Percentiles rank a stretch among this genome's conserved stretches.
Conservation (phyloP, 1,140 invertebrate genomes). For the Drosophila orena region DNA sequence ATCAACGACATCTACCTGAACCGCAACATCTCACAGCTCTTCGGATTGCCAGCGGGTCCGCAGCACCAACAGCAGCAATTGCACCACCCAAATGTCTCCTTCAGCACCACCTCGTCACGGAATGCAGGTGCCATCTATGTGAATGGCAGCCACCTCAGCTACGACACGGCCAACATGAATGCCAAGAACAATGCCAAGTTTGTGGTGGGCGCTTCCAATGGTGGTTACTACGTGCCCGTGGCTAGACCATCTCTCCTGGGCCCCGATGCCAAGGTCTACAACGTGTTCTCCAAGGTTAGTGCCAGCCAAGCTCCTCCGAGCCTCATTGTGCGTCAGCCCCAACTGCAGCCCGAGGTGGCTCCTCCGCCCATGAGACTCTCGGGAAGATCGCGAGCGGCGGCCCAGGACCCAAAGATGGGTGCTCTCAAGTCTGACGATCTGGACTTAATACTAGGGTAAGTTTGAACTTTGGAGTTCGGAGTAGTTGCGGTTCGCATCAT, state of each 20-base stretch:
- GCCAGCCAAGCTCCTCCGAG: constrained; percentile 56
- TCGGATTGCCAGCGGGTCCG: constrained; percentile 46
- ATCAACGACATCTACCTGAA: constrained; percentile 83
- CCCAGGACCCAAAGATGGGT: constrained; percentile 11
- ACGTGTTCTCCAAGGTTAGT: constrained; percentile 79
- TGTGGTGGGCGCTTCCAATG: constrained; percentile 34
- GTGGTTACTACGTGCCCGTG: constrained; percentile 72
- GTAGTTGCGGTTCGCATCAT: neutral
- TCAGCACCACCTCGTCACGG: constrained; percentile 63
- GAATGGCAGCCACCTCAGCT: constrained; percentile 68
- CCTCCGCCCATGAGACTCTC: constrained; percentile 47
- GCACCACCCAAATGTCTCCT: constrained; percentile 80
- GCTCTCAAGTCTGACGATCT: constrained; percentile 86
- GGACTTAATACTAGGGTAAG: constrained; percentile 87
- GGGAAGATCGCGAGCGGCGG: constrained; percentile 41
- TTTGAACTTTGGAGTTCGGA: constrained; percentile 7
- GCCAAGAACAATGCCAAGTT: constrained; percentile 68
- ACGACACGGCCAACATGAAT: constrained; percentile 69
- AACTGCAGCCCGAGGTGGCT: constrained; percentile 30
- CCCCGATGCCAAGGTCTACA: constrained; percentile 75
- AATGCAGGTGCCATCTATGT: constrained; percentile 73
- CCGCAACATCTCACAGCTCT: constrained; percentile 77
- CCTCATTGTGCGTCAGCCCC: constrained; percentile 66
- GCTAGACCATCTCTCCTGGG: constrained; percentile 56
- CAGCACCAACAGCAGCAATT: constrained; percentile 29